Base-by-base conservation (phyloP, 2,888 invertebrate genomes). In the Heliconius aoede region DNA sequence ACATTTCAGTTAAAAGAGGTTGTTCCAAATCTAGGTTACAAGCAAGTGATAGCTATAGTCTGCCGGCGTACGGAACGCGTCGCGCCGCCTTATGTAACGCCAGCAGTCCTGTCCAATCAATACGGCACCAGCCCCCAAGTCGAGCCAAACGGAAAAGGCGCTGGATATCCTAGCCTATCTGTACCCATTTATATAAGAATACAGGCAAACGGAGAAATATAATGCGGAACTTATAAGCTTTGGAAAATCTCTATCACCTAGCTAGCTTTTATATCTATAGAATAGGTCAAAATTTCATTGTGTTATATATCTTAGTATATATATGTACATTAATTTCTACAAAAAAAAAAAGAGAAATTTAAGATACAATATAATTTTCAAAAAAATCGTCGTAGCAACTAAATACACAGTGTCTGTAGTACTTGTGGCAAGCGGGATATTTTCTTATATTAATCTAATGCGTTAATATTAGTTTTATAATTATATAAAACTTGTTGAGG, bases 41-140 rank as follows among this genome's bases (percentile, higher is more conserved):
- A 79, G 80, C 79, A 76, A 81, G 79, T 82, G 82, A 81, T 80
- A 80, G 81, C 80, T 78, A 81, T 82, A 82, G 89, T 87, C 86
- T 88, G 82, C 84, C 83, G 86, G 85, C 86, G 86, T 85, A 74
- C 76, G 87, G 87, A 86, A 85, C 88, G 88, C 86, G 88, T 86
- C 86, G 89, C 86, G 84, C 82, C 85, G 80, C 83, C 86, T 92
- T 91, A 92, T 87, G 85, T 92, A 93, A 93, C 90, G 87, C 87
- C 87, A 91, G 90, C 89, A 88, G 90, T 90, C 88, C 90, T 88
- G 88, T 86, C 88, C 90, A 91, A 94, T 94, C 93, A 90, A 94
- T 94, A 94, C 90, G 82, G 82, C 88, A 87, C 87, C 89, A 89
- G 60, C 89, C 90, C 88, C 87, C 86, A 88, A 87, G 87, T 87